phyloP scores from a whole-genome alignment of 2,888 invertebrate genomes.

The Melolontha melolontha region DNA sequence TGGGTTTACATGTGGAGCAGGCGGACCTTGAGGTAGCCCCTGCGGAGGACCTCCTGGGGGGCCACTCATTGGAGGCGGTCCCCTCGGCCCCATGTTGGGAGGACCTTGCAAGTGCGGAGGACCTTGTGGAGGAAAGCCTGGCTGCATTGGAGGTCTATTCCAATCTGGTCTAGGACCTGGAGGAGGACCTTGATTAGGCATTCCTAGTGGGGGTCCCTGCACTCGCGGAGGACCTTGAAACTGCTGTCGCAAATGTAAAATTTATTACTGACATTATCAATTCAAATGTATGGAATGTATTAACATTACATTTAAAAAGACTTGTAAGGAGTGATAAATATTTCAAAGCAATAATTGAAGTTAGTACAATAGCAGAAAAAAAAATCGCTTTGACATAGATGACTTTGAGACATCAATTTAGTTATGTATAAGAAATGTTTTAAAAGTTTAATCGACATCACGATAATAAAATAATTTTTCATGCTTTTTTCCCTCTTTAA shows the following conservation, averaged over 20 bases:
- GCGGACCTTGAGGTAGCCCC: constrained; percentile 68
- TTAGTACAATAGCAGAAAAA: too few relatives aligned
- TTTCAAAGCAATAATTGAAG: too few relatives aligned
- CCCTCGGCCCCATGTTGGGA: constrained; percentile 69
- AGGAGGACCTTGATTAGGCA: constrained; percentile 73
- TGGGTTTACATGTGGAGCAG: constrained; percentile 96
- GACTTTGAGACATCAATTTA: too few relatives aligned
- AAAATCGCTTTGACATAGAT: too few relatives aligned
- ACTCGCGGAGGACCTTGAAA: constrained; percentile 71
- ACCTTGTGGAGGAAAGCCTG: constrained; percentile 75
- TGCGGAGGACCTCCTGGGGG: constrained; percentile 69
- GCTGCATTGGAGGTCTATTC: constrained; percentile 81
- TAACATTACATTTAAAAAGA: neutral
- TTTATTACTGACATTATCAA: constrained; percentile 27
- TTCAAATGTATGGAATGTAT: neutral
- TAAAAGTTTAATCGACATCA: too few relatives aligned
- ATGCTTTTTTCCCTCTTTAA: too few relatives aligned
- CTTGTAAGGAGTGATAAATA: too few relatives aligned
- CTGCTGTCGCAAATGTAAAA: constrained; percentile 57
- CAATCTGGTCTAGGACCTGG: constrained; percentile 76
- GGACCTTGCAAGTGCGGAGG: constrained; percentile 79
- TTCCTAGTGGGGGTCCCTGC: constrained; percentile 71
- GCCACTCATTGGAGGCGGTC: constrained; percentile 69
- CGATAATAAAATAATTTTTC: too few relatives aligned
- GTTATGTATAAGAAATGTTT: too few relatives aligned